A percentile compares a stretch with the other conserved stretches of the same genome.
phyloP scores from a whole-genome alignment of 2,797 vertebrate genomes.

The Pangasius djambal region DNA sequence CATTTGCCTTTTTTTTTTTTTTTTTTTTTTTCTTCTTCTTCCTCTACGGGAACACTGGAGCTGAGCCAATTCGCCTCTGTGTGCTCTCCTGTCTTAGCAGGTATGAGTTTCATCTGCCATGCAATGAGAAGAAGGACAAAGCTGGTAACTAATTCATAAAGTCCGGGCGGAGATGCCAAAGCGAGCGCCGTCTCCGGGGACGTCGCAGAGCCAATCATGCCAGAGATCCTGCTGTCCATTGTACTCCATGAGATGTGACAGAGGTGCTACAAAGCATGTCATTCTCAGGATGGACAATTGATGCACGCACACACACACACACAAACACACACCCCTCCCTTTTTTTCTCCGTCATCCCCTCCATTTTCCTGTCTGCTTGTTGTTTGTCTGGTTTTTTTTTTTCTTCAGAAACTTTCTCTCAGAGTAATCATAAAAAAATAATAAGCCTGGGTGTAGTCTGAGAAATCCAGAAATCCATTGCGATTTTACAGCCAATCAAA shows the following conservation, averaged over 20 bases:
- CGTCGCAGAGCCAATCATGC: constrained; percentile 78
- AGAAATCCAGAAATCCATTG: constrained; percentile 36
- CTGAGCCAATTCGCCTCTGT: constrained; percentile 44
- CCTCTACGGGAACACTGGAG: constrained; percentile 7
- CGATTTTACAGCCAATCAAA: constrained; percentile 25
- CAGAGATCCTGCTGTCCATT: constrained; percentile 75
- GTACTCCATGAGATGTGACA: constrained; percentile 81
- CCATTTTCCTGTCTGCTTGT: constrained; percentile 63
- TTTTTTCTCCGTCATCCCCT: constrained; percentile 7
- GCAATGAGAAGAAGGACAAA: constrained; percentile 69
- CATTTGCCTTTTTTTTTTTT: constrained; percentile 45
- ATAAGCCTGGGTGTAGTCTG: constrained; percentile 63
- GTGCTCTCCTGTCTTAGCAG: constrained; percentile 63
- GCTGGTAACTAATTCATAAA: constrained; percentile 86
- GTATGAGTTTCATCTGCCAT: constrained; percentile 66
- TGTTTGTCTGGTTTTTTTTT: constrained; percentile 64
- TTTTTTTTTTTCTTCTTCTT: neutral
- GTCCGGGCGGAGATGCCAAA: constrained; percentile 69
- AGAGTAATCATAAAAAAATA: constrained; percentile 65
- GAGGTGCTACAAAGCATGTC: constrained; percentile 81
- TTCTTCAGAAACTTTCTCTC: constrained; percentile 71
- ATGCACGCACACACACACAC: constrained; percentile 71
- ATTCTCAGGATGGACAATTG: constrained; percentile 80
- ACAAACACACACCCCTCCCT: neutral
- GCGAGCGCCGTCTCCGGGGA: constrained; percentile 74